Percentiles rank a stretch among this genome's conserved stretches.
Conservation (phyloP, 1,140 invertebrate genomes). For the Pseudomyrmex flavicornis region DNA sequence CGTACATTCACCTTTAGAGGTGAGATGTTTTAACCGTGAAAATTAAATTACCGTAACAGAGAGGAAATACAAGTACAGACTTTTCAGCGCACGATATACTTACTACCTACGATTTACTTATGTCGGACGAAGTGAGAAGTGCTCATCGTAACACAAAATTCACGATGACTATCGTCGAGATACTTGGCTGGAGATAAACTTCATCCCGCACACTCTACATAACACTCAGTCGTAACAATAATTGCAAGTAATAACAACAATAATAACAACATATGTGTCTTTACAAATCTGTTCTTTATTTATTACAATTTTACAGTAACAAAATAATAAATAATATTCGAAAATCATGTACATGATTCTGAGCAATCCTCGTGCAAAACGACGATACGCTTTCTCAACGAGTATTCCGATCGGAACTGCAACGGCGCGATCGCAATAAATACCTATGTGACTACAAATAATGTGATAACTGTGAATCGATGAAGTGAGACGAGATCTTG, state of each 20-base stretch:
- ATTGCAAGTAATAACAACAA: conserved; percentile 20
- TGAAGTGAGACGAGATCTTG: conserved; percentile 51
- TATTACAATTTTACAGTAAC: conserved; percentile 72
- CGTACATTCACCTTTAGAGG: conserved; percentile 45
- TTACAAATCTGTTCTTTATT: conserved; percentile 67
- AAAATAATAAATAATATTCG: conserved; percentile 72
- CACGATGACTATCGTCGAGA: not conserved
- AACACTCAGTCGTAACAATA: not conserved
- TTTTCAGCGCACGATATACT: conserved; percentile 47
- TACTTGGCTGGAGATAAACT: not conserved
- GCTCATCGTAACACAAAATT: conserved; percentile 6
- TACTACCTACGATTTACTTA: not conserved
- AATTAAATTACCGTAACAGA: conserved; percentile 48
- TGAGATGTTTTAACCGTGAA: conserved; percentile 2
- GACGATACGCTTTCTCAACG: conserved; percentile 12
- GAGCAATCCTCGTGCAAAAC: conserved; percentile 35
- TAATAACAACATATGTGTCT: conserved; percentile 5
- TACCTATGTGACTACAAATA: conserved; percentile 74
- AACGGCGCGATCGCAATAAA: conserved; percentile 80
- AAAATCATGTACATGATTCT: conserved; percentile 77
- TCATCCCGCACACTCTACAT: not conserved
- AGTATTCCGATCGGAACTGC: not conserved
- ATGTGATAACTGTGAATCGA: conserved; percentile 49
- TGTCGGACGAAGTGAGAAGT: not conserved
- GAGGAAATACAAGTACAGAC: not conserved